A percentile compares a stretch with the other conserved stretches of the same genome.
Conservation (phyloP, 1,140 invertebrate species). For the Lordiphosa collinella region DNA sequence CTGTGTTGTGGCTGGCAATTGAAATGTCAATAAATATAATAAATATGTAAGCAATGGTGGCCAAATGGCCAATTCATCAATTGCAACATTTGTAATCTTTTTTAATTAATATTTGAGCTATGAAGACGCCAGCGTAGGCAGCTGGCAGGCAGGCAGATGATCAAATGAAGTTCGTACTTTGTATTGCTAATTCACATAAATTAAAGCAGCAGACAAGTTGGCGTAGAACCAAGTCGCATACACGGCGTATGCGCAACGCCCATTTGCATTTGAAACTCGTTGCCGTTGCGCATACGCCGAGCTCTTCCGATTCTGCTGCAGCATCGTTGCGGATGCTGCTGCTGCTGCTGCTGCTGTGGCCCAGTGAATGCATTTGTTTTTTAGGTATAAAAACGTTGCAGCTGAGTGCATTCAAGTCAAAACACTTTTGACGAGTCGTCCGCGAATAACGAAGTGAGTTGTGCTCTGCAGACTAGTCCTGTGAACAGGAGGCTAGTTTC, state of each 20-base stretch:
- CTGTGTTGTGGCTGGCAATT: conserved; percentile 2
- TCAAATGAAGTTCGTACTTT: conserved; percentile 61
- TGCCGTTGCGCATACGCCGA: conserved; percentile 74
- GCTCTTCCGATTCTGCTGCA: conserved; percentile 56
- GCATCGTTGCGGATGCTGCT: conserved; percentile 56
- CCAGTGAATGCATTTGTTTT: conserved; percentile 48
- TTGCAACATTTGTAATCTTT: conserved; percentile 72
- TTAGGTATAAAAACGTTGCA: conserved; percentile 78
- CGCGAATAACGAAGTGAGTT: conserved; percentile 15
- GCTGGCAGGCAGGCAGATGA: conserved; percentile 21
- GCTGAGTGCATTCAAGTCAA: conserved; percentile 61
- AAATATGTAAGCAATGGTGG: neutral
- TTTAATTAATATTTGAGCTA: conserved; percentile 76
- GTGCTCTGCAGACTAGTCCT: too few relatives aligned
- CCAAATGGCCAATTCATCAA: conserved; percentile 58
- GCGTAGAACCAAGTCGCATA: conserved; percentile 20
- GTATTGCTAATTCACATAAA: conserved; percentile 74
- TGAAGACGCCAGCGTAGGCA: conserved; percentile 52
- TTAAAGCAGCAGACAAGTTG: conserved; percentile 48
- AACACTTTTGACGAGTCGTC: conserved; percentile 74
- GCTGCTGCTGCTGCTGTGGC: conserved; percentile 31
- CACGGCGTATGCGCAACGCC: conserved; percentile 75
- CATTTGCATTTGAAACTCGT: conserved; percentile 72
- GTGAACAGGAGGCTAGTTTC: too few relatives aligned
- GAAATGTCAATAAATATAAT: conserved; percentile 58